Evolutionary conservation across 2,888 invertebrate genomes (phyloP), one percentile per base, ranked within the genome.

Genomic region (Ceramica pisi): DNA sequence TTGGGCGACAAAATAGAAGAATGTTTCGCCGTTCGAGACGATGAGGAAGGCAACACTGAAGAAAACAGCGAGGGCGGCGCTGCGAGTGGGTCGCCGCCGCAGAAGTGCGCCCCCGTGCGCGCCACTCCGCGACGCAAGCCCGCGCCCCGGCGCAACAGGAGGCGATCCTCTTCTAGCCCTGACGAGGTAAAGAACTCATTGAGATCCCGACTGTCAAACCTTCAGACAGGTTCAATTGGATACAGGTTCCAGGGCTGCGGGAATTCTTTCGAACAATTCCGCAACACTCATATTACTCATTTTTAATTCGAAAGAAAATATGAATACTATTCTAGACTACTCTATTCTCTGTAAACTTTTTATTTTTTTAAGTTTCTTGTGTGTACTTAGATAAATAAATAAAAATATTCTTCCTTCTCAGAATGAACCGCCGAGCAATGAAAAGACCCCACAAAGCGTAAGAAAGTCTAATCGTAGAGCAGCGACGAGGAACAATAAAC

Each of bases 1-100:
- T 93, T 98, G 53, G 97, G 97, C 77, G 96, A 97, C 67, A 97
- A 97, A 68, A 96, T 98, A 62, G 97, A 97, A 77, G 97, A 97
- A 81, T 97, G 97, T 81, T 96, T 97, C 73, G 93, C 96, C 23
- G 93, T 97, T 16, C 91, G 90, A 4, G 96, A 96, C 19, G 90
- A 83, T 5, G 92, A 91, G 2, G 88, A 87, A 7, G 88, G 83
- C 19, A 85, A 83, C 60, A 94, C 75, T 9, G 86, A 75, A 44
- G 82, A 79, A 1, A 67, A 50, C n/a, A 80, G 82, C 23, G 79
- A 78, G 23, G 71, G 71, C 74, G 81, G 78, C 75, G 53, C 81
- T 67, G 74, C 74, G 61, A 72, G 80, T 65, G 80, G 71, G 61
- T 59, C 72, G 64, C 73, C 77, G 74, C 80, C 74, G 14, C 41